Evolutionary conservation across 2,797 vertebrate genomes (phyloP), one percentile per base, ranked within the genome.

Genomic region (Cyprinella venusta): DNA sequence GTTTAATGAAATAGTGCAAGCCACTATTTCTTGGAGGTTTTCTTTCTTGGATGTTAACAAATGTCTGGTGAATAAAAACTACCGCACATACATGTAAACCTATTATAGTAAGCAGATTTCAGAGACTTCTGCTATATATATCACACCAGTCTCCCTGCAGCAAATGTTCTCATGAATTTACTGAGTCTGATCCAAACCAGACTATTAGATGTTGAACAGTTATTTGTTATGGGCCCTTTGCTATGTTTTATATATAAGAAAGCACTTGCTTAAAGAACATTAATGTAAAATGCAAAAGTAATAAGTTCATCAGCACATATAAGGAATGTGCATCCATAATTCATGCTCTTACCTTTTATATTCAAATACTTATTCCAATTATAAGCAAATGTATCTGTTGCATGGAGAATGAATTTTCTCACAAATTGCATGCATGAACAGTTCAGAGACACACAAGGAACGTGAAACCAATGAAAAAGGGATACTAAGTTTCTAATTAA

Each of bases 71-170:
- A 76, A 89, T 89, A 90, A 82, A 86, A 92, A 89, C 86, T 87
- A 87, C 82, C 89, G 91, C 90, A 93, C 90, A 92, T 90, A 87
- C 81, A 33, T 6, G 45, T 93, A 94, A 94, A 90, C 94, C 91
- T 86, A 93, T 94, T 94, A 94, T 84, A 75, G 84, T 94, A 94
- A 94, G 91, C 88, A 93, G 93, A 94, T 95, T 94, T 93, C 87
- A 87, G 45, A 88, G 83, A 89, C 92, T 87, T 91, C 85, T 90
- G 91, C 93, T 94, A 92, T 93, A 88, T 94, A 93, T 92, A 93
- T 54, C 65, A 5, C 38, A 36, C 24, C 10, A 40, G 8, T 56
- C 74, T 50, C 36, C 48, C 48, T 9, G 24, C 59, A 65, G 52
- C 9, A 33, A 79, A 40, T 15, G 54, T 19, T 38, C 30, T 76